Evolutionary conservation across 2,888 invertebrate genomes (phyloP).

Genomic region (Erpobdella octoculata): DNA sequence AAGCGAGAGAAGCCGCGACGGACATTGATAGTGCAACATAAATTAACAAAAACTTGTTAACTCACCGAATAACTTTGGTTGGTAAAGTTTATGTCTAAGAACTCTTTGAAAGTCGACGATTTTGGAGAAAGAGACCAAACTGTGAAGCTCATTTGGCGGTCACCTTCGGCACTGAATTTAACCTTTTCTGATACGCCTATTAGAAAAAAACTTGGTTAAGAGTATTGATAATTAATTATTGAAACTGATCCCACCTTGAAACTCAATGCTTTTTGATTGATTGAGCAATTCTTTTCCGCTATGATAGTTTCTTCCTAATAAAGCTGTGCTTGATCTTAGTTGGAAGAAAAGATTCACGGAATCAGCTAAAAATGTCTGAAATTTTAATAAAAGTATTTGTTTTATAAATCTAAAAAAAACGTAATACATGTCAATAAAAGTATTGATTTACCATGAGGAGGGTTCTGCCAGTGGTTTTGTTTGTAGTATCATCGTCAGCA

Average conservation of each 20-base stretch:
- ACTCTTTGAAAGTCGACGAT: not conserved
- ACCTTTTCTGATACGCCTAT: not conserved
- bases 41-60: not conserved
- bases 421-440: not conserved
- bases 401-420: not conserved
- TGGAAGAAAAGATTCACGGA: not conserved
- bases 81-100: not conserved
- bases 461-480: not conserved
- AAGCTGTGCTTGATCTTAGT: not conserved
- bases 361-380: constrained; percentile 4
- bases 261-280: not conserved
- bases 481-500: not conserved
- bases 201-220: not conserved
- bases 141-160: constrained; percentile 13
- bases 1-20: no score
- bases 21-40: not conserved
- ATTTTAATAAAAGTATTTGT: not conserved
- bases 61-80: constrained; percentile 6
- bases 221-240: not conserved
- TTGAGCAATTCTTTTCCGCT: not conserved
- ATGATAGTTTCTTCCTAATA: not conserved
- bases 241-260: not conserved
- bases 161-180: not conserved
- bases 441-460: not conserved
- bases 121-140: not conserved